phyloP scores from a whole-genome alignment of 1,140 invertebrate genomes.

The Hycleus phaleratus region DNA sequence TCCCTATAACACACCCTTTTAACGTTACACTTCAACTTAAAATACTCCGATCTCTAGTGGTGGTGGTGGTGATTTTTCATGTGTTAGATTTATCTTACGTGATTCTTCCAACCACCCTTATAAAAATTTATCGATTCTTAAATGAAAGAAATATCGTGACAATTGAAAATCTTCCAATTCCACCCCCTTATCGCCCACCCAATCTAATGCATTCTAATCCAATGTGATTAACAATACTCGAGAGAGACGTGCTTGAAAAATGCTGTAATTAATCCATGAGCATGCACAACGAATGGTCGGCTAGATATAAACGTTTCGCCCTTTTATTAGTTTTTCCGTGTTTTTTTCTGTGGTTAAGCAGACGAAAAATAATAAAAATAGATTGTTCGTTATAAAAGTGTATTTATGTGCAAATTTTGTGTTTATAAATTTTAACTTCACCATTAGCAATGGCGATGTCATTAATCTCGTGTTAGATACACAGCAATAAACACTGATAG shows the following conservation, averaged over 20 bases:
- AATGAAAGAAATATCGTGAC: slow-evolving; percentile 1
- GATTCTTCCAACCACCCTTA: slow-evolving; percentile 10
- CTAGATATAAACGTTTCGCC: not conserved
- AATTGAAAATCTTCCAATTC: not conserved
- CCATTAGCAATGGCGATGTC: not conserved
- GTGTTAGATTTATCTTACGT: slow-evolving; percentile 16
- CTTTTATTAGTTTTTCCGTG: not conserved
- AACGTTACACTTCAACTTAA: too few species aligned
- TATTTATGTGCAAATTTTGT: not conserved
- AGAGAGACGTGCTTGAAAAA: not conserved
- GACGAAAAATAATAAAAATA: not conserved
- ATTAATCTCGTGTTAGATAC: not conserved
- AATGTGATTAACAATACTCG: not conserved
- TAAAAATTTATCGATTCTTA: not conserved
- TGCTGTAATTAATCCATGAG: not conserved
- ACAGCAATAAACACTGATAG: not conserved
- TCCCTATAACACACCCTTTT: too few species aligned
- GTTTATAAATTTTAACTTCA: not conserved
- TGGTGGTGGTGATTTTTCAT: slow-evolving; percentile 2
- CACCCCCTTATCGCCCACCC: not conserved
- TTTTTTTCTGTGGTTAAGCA: not conserved
- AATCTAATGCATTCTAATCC: not conserved
- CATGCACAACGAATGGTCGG: not conserved
- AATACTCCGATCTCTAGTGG: too few species aligned
- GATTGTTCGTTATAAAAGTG: not conserved